phyloP scores from a whole-genome alignment of 2,797 vertebrate genomes.

The Scomberomorus guttatus region DNA sequence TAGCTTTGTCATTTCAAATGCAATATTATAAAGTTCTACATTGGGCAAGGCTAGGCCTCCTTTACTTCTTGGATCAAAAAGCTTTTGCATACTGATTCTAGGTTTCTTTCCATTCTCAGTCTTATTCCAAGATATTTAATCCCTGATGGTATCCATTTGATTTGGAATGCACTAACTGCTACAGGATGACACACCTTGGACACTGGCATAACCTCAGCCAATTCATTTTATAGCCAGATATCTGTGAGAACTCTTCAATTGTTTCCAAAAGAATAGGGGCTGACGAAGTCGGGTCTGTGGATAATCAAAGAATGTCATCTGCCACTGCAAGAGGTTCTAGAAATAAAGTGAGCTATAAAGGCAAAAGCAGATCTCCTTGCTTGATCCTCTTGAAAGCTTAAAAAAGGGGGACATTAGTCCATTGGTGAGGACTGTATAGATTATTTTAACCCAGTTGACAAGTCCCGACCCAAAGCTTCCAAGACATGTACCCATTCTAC shows the following conservation, averaged over 20 bases:
- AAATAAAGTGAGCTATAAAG: too few species aligned
- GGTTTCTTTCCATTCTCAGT: not conserved
- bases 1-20: not conserved
- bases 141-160: too few species aligned
- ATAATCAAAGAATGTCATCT: not conserved
- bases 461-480: not conserved
- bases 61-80: not conserved
- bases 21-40: not conserved
- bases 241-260: not conserved
- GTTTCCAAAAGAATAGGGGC: not conserved
- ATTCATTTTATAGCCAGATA: not conserved
- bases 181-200: not conserved
- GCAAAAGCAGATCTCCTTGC: too few species aligned
- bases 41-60: not conserved
- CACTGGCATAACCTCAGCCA: not conserved
- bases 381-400: too few species aligned
- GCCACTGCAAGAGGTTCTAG: too few species aligned
- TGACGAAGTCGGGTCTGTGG: not conserved
- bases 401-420: too few species aligned
- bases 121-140: too few species aligned
- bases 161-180: not conserved
- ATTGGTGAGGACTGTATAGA: not conserved
- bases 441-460: not conserved
- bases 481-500: not conserved
- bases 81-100: not conserved